Evolutionary conservation across 2,888 invertebrate genomes (phyloP).

Genomic region (Drosophila mettleri): DNA sequence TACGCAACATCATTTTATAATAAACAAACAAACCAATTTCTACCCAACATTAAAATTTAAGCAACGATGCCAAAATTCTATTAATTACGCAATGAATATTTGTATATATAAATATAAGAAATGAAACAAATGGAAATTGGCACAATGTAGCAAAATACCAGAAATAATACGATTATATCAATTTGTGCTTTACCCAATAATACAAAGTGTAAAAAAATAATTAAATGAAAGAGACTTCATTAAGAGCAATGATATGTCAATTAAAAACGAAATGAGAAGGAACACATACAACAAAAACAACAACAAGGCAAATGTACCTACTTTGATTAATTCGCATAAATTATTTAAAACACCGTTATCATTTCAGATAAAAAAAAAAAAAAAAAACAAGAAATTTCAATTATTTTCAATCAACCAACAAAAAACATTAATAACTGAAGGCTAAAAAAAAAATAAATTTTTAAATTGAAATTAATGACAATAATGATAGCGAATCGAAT

Average conservation of each 20-base stretch:
- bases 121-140: not conserved
- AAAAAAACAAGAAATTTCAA: not conserved
- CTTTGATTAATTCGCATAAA: slow-evolving; percentile 18
- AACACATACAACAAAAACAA: not conserved
- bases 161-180: not conserved
- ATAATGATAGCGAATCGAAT: slow-evolving; percentile 8
- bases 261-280: slow-evolving; percentile 6
- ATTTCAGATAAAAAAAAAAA: not conserved
- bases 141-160: not conserved
- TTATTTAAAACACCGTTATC: slow-evolving; percentile 10
- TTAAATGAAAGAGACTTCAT: slow-evolving; percentile 3
- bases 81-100: too few relatives aligned
- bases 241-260: slow-evolving; percentile 6
- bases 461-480: slow-evolving; percentile 28
- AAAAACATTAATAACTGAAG: slow-evolving; percentile 1
- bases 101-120: too few relatives aligned
- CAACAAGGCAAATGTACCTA: not conserved
- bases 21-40: not conserved
- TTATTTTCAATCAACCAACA: not conserved
- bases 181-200: not conserved
- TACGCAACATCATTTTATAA: too few relatives aligned
- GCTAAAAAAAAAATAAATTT: not conserved
- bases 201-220: slow-evolving; percentile 3
- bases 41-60: too few relatives aligned
- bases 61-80: too few relatives aligned